Conservation (phyloP, 2,797 vertebrate genomes). For the Atherinosoma microstoma region DNA sequence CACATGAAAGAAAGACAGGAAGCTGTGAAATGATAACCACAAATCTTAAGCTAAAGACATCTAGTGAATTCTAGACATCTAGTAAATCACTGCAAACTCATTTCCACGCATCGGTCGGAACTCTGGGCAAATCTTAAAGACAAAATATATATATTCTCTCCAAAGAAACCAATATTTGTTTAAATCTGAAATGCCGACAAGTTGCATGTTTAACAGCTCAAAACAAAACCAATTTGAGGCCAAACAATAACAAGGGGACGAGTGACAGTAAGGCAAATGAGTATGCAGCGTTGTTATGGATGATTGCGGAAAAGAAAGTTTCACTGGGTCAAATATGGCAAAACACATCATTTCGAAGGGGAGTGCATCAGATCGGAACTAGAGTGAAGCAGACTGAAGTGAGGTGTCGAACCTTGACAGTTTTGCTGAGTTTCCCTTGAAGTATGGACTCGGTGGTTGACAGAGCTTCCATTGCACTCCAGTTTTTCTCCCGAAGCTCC, state of each 20-base stretch:
- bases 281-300: constrained; percentile 82
- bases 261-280: constrained; percentile 73
- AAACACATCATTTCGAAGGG: constrained; percentile 52
- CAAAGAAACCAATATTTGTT: constrained; percentile 20
- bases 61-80: constrained; percentile 49
- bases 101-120: constrained; percentile 65
- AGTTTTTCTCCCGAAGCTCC: constrained; percentile 99
- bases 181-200: constrained; percentile 19
- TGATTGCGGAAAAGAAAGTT: constrained; percentile 66
- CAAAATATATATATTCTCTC: not conserved
- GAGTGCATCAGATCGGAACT: constrained; percentile 89
- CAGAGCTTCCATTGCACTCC: constrained; percentile 99
- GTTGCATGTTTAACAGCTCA: constrained; percentile 39
- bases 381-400: constrained; percentile 88
- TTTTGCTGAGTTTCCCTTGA: constrained; percentile 99
- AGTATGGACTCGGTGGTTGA: constrained; percentile 99
- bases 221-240: constrained; percentile 51
- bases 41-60: constrained; percentile 70
- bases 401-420: constrained; percentile 94
- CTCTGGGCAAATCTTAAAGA: constrained; percentile 18
- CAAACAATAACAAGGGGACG: constrained; percentile 41
- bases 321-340: constrained; percentile 74
- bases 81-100: constrained; percentile 82
- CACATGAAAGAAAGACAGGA: constrained; percentile 58
- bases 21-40: constrained; percentile 59